Conservation (phyloP, 2,113 vertebrate genomes). For the Phyllopteryx taeniolatus region DNA sequence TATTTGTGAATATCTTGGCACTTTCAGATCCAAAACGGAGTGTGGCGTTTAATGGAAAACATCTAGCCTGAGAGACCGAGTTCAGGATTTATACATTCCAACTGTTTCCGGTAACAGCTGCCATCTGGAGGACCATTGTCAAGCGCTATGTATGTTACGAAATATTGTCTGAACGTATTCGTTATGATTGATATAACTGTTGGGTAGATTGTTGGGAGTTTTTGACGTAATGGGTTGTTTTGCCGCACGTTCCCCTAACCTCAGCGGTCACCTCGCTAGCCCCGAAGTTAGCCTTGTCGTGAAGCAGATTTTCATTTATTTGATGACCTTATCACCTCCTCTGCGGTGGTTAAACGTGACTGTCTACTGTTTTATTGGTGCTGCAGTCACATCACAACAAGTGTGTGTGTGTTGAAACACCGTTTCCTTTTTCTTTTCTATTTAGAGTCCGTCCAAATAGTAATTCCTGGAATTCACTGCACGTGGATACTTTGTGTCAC, state of each 20-base stretch:
- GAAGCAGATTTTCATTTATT: not conserved
- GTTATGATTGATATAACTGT: not conserved
- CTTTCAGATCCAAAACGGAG: not conserved
- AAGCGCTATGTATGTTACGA: constrained; percentile 19
- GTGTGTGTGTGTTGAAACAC: not conserved
- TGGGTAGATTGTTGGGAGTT: too few relatives aligned
- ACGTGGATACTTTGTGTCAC: not conserved
- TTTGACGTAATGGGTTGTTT: not conserved
- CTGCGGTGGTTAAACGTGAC: constrained; percentile 1
- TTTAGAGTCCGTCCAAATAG: not conserved
- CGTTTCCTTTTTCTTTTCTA: not conserved
- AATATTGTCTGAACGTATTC: not conserved
- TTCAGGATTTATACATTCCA: constrained; percentile 18
- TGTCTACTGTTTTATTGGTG: not conserved
- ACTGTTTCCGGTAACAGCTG: constrained; percentile 41
- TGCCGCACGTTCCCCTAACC: not conserved
- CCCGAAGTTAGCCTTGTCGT: not conserved
- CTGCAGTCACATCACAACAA: not conserved
- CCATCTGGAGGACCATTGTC: not conserved
- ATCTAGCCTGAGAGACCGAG: rapidly evolving
- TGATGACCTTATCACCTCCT: not conserved
- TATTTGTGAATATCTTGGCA: too few relatives aligned
- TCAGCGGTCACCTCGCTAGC: not conserved
- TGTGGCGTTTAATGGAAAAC: not conserved
- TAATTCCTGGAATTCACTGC: not conserved